A percentile compares a stretch with the other conserved stretches of the same genome.
Conservation (phyloP, 2,113 vertebrate genomes). For the Chaetops frenatus region DNA sequence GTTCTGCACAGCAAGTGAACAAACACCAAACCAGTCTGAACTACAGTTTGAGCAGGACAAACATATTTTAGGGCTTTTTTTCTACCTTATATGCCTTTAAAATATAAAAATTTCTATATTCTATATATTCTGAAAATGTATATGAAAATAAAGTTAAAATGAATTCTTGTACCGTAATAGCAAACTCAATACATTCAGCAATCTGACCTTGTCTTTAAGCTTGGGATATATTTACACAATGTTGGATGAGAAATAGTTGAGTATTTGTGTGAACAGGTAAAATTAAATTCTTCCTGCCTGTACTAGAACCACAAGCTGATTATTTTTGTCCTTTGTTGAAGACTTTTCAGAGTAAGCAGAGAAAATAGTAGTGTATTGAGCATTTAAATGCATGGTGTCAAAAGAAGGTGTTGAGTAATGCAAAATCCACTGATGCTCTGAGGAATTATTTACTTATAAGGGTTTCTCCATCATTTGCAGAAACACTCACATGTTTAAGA, state of each 20-base stretch:
- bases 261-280: background rate
- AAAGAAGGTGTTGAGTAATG: background rate
- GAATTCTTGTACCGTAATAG: background rate
- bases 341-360: background rate
- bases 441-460: background rate
- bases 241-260: constrained; percentile 5
- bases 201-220: background rate
- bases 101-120: constrained; percentile 56
- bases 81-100: constrained; percentile 34
- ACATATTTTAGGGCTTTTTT: background rate
- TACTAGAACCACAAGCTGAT: constrained; percentile 22
- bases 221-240: background rate
- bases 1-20: background rate
- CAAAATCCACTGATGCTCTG: background rate
- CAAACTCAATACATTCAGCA: background rate
- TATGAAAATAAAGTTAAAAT: constrained; percentile 64
- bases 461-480: background rate
- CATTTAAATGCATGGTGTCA: background rate
- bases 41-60: background rate
- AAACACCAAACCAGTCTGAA: background rate
- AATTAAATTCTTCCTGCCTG: background rate
- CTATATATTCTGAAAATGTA: constrained; percentile 62
- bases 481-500: background rate
- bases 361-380: background rate
- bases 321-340: constrained; percentile 26